These are phyloP conservation scores for Carterocephalus palaemon DNA, from an alignment of 2,888 invertebrate species.

Conservation along the genomic window DNA sequence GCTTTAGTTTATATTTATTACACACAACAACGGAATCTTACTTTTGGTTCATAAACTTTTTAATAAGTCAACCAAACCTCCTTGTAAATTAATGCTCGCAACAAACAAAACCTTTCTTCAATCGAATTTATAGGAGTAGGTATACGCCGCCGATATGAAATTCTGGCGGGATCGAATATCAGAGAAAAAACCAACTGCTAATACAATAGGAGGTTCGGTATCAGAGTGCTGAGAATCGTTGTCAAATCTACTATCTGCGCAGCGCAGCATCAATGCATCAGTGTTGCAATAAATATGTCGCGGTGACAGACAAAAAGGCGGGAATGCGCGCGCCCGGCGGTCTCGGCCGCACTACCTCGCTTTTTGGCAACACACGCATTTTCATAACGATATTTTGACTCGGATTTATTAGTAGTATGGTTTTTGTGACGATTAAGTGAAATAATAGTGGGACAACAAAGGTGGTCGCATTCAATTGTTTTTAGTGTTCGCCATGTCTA, in stretches of 20 bases:
- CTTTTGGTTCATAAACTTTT: no score
- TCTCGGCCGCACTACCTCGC: constrained; percentile 54
- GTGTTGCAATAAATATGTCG: constrained; percentile 71
- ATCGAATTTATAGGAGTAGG: constrained; percentile 24
- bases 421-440: constrained; percentile 22
- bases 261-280: constrained; percentile 47
- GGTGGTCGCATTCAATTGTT: no score
- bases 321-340: constrained; percentile 69
- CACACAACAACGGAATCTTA: no score
- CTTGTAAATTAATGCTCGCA: constrained; percentile 25
- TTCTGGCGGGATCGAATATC: constrained; percentile 57
- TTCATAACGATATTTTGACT: constrained; percentile 45
- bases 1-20: no score
- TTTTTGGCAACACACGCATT: constrained; percentile 55
- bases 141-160: constrained; percentile 43
- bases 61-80: constrained; percentile 18
- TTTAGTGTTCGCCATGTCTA: no score
- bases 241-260: constrained; percentile 63
- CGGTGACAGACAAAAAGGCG: constrained; percentile 63
- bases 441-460: constrained; percentile 16
- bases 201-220: constrained; percentile 63
- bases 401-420: constrained; percentile 17
- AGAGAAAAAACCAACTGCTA: constrained; percentile 51
- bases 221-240: constrained; percentile 59
- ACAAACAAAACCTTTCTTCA: constrained; percentile 23